These are phyloP conservation scores for Dryas iulia DNA, from an alignment of 1,140 invertebrate species.

Conservation along the genomic window DNA sequence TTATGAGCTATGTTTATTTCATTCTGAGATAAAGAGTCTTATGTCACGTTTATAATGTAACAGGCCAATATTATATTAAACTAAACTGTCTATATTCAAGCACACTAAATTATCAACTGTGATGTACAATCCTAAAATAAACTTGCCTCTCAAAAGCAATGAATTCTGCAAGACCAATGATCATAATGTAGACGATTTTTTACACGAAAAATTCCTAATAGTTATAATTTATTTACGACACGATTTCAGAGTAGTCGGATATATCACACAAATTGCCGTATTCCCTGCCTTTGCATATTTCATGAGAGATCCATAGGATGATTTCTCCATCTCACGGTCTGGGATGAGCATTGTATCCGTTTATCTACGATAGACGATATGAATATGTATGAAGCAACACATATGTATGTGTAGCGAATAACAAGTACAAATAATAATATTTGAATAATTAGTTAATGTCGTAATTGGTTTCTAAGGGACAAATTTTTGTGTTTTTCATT, in stretches of 20 bases:
- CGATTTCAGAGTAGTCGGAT: neutral
- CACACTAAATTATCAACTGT: too few species aligned
- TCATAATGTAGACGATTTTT: neutral
- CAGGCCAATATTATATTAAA: too few species aligned
- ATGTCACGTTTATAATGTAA: too few species aligned
- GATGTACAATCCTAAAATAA: too few species aligned
- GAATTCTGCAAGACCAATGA: too few species aligned
- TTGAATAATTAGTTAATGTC: slow-evolving; percentile 6
- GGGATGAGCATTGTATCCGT: slow-evolving; percentile 47
- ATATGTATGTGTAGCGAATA: neutral
- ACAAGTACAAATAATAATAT: slow-evolving; percentile 2
- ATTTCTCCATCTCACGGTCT: slow-evolving; percentile 56
- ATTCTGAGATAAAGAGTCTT: too few species aligned
- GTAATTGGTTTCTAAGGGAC: neutral
- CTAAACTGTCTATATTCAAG: too few species aligned
- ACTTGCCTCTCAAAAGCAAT: too few species aligned
- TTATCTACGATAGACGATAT: slow-evolving; percentile 45
- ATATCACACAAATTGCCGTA: slow-evolving; percentile 60
- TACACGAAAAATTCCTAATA: neutral
- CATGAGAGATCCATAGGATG: slow-evolving; percentile 52
- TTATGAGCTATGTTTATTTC: too few species aligned
- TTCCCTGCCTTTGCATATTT: slow-evolving; percentile 63
- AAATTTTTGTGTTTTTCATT: too few species aligned
- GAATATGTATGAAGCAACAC: slow-evolving; percentile 25
- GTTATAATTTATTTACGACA: neutral